Base-by-base conservation (phyloP, 2,888 invertebrate genomes). In the Lottia scabra region DNA sequence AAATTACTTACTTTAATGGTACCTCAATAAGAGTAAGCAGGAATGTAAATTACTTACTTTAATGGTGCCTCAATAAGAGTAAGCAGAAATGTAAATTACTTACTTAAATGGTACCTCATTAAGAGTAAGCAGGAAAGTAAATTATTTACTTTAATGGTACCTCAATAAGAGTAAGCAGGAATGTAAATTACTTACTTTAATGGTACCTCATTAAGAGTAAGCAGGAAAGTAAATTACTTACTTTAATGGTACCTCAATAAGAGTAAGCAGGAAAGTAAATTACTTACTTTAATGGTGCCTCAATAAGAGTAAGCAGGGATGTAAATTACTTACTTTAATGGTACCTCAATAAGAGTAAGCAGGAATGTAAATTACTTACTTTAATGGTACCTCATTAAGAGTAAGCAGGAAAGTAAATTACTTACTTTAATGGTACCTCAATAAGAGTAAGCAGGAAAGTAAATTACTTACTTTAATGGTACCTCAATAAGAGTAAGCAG, bases 321-420 rank as follows among this genome's bases (percentile, higher is more conserved):
- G 84, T 84, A 75, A 84, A 84, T 75, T 84, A 30, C 74, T 48
- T 70, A 79, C 79, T 64, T 70, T 12, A 84, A 75, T 12, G 83
- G 81, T 15, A 78, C 76, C 71, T 83, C 81, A 2, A 84, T 67
- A 15, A 84, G 72, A 16, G 71, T 75, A 13, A 84, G 77, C 1
- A 83, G 71, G 12, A 81, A 81, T 8, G 84, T 84, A 75, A 84
- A 84, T 75, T 84, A 30, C 74, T 48, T 70, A 79, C 79, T 64
- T 70, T 12, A 84, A 75, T 12, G 83, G 81, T 15, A 78, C 76
- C 71, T 83, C 81, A 2, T 83, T 67, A 15, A 84, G 72, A 16
- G 71, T 75, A 13, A 84, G 77, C 1, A 83, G 71, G 12, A 81
- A 81, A 5, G 84, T 84, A 75, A 84, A 84, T 75, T 84, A 30